phyloP scores from a whole-genome alignment of 2,888 invertebrate species.

The Ochropleura plecta region DNA sequence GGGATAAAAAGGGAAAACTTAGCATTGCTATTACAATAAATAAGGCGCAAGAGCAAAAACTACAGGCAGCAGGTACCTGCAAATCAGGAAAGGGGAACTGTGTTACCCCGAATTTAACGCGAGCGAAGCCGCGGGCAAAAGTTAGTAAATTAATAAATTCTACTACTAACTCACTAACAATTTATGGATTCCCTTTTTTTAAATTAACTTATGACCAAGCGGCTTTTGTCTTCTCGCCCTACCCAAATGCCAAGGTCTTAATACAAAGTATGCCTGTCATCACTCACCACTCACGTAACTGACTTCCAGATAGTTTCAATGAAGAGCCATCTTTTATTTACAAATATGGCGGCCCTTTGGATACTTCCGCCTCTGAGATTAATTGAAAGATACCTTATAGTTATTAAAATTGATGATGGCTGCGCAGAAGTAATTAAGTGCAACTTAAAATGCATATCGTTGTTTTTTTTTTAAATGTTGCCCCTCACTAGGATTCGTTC shows the following conservation, averaged over 20 bases:
- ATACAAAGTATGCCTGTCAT: neutral
- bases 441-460: neutral
- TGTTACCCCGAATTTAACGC: too few relatives aligned
- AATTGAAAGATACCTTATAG: constrained; percentile 49
- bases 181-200: too few relatives aligned
- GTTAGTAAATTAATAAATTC: too few relatives aligned
- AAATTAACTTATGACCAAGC: neutral
- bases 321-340: constrained; percentile 36
- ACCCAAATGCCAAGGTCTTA: constrained; percentile 23
- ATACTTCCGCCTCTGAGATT: constrained; percentile 42
- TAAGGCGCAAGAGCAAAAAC: too few relatives aligned
- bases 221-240: neutral
- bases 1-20: too few relatives aligned
- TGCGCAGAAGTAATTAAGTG: neutral
- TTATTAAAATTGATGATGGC: constrained; percentile 25
- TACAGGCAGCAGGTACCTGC: too few relatives aligned
- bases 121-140: too few relatives aligned
- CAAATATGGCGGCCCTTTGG: constrained; percentile 43
- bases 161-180: too few relatives aligned
- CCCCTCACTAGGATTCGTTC: too few relatives aligned
- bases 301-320: neutral
- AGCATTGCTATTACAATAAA: too few relatives aligned
- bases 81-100: too few relatives aligned
- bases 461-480: too few relatives aligned
- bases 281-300: neutral